Evolutionary conservation across 2,113 vertebrate genomes (phyloP).

Genomic region (Dicerorhinus sumatrensis): DNA sequence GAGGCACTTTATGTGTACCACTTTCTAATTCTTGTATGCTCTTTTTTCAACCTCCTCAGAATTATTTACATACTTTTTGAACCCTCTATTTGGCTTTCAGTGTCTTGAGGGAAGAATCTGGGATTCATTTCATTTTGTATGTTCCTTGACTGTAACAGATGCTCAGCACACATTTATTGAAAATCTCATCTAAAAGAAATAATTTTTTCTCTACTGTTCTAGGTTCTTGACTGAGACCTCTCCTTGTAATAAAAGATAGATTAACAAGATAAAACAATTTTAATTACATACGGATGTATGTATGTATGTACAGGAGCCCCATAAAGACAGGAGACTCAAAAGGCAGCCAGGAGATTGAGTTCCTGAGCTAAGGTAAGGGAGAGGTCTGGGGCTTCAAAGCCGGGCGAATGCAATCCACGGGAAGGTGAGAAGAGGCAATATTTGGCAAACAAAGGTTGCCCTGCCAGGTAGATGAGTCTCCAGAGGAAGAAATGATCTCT

Average conservation of each 20-base stretch:
- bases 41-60: background rate
- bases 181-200: background rate
- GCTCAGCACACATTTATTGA: background rate
- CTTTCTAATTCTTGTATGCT: background rate
- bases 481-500: too few species aligned
- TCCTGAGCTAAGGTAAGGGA: too few species aligned
- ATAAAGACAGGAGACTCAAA: background rate
- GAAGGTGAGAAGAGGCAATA: too few species aligned
- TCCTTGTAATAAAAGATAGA: background rate
- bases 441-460: too few species aligned
- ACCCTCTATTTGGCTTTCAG: background rate
- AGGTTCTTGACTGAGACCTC: background rate
- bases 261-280: background rate
- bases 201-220: background rate
- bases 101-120: background rate
- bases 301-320: background rate
- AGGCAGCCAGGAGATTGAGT: background rate
- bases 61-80: background rate
- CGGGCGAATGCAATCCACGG: too few species aligned
- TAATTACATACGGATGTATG: background rate
- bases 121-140: background rate
- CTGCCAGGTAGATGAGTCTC: too few species aligned
- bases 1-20: too few species aligned
- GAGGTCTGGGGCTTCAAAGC: too few species aligned
- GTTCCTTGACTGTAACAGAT: background rate